Percentiles rank a stretch among this genome's conserved stretches.
Evolutionary conservation across 2,888 invertebrate species (phyloP).

Genomic region (Octonoba sinensis): DNA sequence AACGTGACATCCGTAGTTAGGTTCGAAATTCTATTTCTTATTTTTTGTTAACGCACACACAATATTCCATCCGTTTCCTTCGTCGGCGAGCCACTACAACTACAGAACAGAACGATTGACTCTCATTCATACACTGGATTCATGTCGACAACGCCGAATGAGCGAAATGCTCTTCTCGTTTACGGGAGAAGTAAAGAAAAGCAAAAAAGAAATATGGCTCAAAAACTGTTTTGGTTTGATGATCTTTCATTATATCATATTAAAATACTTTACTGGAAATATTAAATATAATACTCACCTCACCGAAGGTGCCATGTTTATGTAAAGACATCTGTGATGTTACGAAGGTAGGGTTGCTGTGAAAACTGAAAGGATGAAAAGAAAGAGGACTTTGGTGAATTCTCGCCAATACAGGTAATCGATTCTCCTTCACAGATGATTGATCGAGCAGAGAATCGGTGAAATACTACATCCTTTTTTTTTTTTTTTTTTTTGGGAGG

Average conservation of each 20-base stretch:
- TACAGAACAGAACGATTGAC: conserved; percentile 17
- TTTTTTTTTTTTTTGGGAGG: too few relatives aligned
- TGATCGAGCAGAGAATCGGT: too few relatives aligned
- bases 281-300: conserved; percentile 38
- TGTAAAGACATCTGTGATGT: conserved; percentile 52
- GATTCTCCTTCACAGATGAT: too few relatives aligned
- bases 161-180: neutral
- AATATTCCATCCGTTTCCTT: conserved; percentile 49
- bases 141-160: neutral
- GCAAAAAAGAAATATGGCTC: neutral
- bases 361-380: neutral
- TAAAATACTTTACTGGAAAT: neutral
- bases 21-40: conserved; percentile 29
- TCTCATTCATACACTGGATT: conserved; percentile 31
- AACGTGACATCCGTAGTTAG: conserved; percentile 56
- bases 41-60: conserved; percentile 28
- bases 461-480: too few relatives aligned
- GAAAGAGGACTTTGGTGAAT: too few relatives aligned
- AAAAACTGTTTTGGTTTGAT: too few relatives aligned
- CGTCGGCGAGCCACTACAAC: conserved; percentile 30
- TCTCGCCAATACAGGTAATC: too few relatives aligned
- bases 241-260: too few relatives aligned
- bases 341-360: conserved; percentile 40
- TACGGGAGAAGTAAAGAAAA: neutral
- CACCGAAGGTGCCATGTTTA: conserved; percentile 61